Evolutionary conservation across 2,888 invertebrate species (phyloP).

Genomic region (Sturmia bella): DNA sequence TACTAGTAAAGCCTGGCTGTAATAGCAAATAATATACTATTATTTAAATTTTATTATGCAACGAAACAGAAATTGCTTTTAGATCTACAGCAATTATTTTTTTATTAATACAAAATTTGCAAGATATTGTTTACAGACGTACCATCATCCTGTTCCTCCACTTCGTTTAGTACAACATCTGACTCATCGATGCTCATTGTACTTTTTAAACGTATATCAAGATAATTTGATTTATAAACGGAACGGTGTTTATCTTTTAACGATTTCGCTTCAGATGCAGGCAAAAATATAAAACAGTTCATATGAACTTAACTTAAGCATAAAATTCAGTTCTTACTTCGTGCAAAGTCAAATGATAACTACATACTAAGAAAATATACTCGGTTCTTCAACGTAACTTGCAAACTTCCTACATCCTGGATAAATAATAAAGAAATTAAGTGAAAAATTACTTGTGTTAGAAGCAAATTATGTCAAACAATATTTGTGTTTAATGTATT

Average conservation of each 20-base stretch:
- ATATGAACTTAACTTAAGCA: constrained; percentile 64
- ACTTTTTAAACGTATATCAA: constrained; percentile 74
- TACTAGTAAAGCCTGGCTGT: no score
- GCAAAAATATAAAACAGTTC: constrained; percentile 78
- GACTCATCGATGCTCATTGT: constrained; percentile 60
- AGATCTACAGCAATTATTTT: no score
- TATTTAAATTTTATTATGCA: no score
- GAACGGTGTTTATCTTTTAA: constrained; percentile 71
- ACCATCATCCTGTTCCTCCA: constrained; percentile 34
- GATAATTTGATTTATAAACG: constrained; percentile 76
- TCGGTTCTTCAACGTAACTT: no score
- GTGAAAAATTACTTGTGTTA: constrained; percentile 1
- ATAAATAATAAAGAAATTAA: neutral
- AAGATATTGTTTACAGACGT: constrained; percentile 42
- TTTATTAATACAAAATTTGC: no score
- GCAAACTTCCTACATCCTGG: neutral
- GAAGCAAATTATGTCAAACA: neutral
- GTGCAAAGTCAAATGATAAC: constrained; percentile 19
- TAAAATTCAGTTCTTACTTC: constrained; percentile 58
- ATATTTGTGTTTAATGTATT: neutral
- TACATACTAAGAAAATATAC: neutral
- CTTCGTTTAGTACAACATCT: constrained; percentile 15
- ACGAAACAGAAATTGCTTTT: no score
- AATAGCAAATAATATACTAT: no score
- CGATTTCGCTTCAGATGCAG: constrained; percentile 74